A percentile compares a stretch with the other conserved stretches of the same genome.
These are phyloP conservation scores for Hemistola chrysoprasaria DNA, from an alignment of 2,888 invertebrate species.

Conservation along the genomic window DNA sequence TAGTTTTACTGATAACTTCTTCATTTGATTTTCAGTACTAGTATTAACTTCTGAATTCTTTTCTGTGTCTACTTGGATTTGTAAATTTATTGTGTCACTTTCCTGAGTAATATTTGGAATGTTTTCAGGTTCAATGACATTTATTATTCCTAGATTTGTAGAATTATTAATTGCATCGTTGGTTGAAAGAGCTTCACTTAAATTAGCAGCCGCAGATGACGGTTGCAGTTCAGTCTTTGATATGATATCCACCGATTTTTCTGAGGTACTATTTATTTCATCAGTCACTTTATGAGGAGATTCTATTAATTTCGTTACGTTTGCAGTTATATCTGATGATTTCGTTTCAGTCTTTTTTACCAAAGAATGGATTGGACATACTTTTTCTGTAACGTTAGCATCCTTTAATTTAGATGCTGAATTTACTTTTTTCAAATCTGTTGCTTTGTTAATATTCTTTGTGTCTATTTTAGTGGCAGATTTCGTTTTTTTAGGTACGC, in stretches of 20 bases:
- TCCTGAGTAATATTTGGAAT: conserved; percentile 51
- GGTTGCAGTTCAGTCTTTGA: conserved; percentile 7
- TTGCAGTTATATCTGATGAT: conserved; percentile 1
- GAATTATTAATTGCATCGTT: conserved; percentile 10
- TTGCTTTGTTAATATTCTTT: conserved; percentile 3
- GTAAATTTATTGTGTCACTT: conserved; percentile 21
- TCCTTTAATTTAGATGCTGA: conserved; percentile 4
- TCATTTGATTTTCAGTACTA: conserved; percentile 34
- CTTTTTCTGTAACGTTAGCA: conserved; percentile 11
- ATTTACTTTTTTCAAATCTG: neutral
- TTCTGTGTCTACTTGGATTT: conserved; percentile 29
- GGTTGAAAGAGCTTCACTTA: conserved; percentile 7
- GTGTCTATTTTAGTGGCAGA: conserved; percentile 5
- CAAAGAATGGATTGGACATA: conserved; percentile 13
- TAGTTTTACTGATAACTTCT: conserved; percentile 27
- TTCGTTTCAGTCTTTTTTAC: conserved; percentile 12
- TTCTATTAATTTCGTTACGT: neutral
- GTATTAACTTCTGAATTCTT: conserved; percentile 38
- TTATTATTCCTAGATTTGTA: conserved; percentile 23
- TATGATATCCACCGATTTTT: neutral
- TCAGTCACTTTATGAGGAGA: neutral
- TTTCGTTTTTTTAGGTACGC: conserved; percentile 8
- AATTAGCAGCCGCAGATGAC: neutral
- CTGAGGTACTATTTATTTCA: neutral
- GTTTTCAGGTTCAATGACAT: conserved; percentile 45